Evolutionary conservation across 2,888 invertebrate species (phyloP).

Genomic region (Hydriomena furcata): DNA sequence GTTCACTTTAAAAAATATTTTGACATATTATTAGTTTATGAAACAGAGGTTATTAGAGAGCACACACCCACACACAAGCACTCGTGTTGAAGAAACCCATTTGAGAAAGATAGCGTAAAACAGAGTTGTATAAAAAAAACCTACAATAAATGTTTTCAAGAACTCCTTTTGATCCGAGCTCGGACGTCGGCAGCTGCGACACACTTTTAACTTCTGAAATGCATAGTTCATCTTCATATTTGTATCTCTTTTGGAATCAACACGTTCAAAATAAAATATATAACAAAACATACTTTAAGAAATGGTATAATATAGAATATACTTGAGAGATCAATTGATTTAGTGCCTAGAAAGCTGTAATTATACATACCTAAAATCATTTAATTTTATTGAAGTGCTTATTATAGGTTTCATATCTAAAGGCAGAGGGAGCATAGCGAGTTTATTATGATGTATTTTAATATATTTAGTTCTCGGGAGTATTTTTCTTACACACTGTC

Average conservation of each 20-base stretch:
- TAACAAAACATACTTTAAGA: not conserved
- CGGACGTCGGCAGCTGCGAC: slow-evolving; percentile 21
- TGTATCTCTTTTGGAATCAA: slow-evolving; percentile 1
- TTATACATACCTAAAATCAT: no score
- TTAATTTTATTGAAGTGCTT: no score
- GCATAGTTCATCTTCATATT: slow-evolving; percentile 13
- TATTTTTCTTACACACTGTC: no score
- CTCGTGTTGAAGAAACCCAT: slow-evolving; percentile 4
- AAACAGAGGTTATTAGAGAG: not conserved
- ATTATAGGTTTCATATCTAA: no score
- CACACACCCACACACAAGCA: slow-evolving; percentile 18
- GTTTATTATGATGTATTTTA: no score
- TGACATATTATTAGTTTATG: no score
- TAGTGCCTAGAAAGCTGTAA: no score
- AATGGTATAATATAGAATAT: no score
- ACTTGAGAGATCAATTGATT: not conserved
- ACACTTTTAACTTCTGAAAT: slow-evolving; percentile 28
- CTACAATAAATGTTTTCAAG: slow-evolving; percentile 28
- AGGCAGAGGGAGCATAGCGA: no score
- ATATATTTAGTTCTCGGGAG: no score
- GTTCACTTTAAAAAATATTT: no score
- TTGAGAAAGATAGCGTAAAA: slow-evolving; percentile 15
- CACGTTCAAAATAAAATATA: slow-evolving; percentile 1
- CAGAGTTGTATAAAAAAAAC: slow-evolving; percentile 11
- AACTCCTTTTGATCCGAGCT: slow-evolving; percentile 25